These are phyloP conservation scores for Stictocephala bisonia DNA, from an alignment of 2,888 invertebrate genomes.

Conservation along the genomic window DNA sequence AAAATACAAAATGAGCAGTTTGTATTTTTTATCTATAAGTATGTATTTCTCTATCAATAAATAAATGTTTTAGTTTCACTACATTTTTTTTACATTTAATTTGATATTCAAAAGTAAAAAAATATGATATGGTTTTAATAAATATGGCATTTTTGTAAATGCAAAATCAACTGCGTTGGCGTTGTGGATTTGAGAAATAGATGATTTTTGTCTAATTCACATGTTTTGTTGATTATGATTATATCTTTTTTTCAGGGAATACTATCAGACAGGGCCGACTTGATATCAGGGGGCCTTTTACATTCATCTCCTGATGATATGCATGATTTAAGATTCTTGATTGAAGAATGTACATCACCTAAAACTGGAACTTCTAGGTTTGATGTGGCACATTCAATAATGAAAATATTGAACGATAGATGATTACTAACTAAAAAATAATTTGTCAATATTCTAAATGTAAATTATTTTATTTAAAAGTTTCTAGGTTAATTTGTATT, in stretches of 20 bases:
- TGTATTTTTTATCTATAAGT: too few species aligned
- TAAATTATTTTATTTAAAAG: too few species aligned
- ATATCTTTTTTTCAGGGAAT: conserved; percentile 62
- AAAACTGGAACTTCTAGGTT: neutral
- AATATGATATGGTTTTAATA: neutral
- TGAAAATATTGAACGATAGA: neutral
- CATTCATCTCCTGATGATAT: conserved; percentile 57
- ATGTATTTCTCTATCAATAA: conserved; percentile 2
- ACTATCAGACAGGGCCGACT: conserved; percentile 61
- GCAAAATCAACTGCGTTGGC: too few species aligned
- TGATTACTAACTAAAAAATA: too few species aligned
- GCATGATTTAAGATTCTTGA: neutral
- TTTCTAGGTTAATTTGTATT: too few species aligned
- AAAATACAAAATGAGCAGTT: too few species aligned
- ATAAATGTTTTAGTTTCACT: neutral
- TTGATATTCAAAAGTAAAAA: neutral
- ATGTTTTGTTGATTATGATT: conserved; percentile 27
- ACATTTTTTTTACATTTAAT: conserved; percentile 14
- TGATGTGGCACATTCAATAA: neutral
- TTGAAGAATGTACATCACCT: neutral
- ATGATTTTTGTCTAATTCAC: too few species aligned
- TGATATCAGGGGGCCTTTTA: conserved; percentile 64
- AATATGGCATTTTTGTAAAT: neutral
- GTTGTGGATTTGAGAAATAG: too few species aligned
- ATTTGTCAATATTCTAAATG: too few species aligned